A percentile compares a stretch with the other conserved stretches of the same genome.
phyloP scores from a whole-genome alignment of 2,888 invertebrate genomes.

The Agrotis exclamationis region DNA sequence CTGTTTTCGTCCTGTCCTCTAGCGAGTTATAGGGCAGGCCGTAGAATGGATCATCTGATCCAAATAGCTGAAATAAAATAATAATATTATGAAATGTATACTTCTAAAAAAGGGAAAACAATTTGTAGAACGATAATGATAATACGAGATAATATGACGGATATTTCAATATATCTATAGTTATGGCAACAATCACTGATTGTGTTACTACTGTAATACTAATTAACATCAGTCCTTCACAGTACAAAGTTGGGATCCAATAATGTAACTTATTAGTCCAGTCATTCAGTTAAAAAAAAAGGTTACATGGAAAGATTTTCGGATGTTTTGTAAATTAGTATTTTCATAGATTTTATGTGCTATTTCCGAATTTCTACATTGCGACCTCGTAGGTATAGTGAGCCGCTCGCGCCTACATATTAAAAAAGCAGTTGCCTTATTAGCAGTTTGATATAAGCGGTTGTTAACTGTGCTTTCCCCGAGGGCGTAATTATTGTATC shows the following conservation, averaged over 20 bases:
- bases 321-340: too few relatives aligned
- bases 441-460: too few relatives aligned
- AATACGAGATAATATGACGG: slow-evolving; percentile 57
- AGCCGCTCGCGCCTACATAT: too few relatives aligned
- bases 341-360: too few relatives aligned
- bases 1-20: slow-evolving; percentile 82
- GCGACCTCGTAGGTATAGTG: too few relatives aligned
- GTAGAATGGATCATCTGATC: slow-evolving; percentile 89
- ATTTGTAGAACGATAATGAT: slow-evolving; percentile 43
- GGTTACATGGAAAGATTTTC: too few relatives aligned
- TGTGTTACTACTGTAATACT: slow-evolving; percentile 14
- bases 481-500: too few relatives aligned
- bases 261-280: slow-evolving; percentile 21
- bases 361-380: too few relatives aligned
- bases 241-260: slow-evolving; percentile 25
- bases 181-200: slow-evolving; percentile 11
- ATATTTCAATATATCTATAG: slow-evolving; percentile 36
- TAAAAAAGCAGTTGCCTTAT: too few relatives aligned
- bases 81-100: slow-evolving; percentile 21
- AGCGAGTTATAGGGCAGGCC: slow-evolving; percentile 83
- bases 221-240: slow-evolving; percentile 14
- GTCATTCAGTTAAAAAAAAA: too few relatives aligned
- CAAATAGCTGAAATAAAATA: slow-evolving; percentile 84
- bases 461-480: too few relatives aligned
- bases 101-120: slow-evolving; percentile 21